phyloP scores from a whole-genome alignment of 2,113 vertebrate genomes.

The Grammomys surdaster region DNA sequence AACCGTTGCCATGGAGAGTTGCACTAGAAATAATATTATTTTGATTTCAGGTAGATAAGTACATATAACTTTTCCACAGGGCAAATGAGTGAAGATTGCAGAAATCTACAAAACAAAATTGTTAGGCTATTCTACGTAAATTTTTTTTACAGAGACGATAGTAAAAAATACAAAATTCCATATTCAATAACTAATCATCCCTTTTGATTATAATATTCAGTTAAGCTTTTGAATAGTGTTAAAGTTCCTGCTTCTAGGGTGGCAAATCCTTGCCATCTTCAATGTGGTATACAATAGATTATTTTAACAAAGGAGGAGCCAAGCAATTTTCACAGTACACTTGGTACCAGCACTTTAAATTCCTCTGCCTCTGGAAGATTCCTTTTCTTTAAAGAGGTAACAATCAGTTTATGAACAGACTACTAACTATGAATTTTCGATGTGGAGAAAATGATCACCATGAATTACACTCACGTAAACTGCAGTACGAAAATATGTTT shows the following conservation, averaged over 20 bases:
- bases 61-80: neutral
- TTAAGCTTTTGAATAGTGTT: neutral
- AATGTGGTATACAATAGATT: neutral
- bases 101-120: slow-evolving; percentile 38
- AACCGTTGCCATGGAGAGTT: neutral
- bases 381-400: neutral
- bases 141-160: slow-evolving; percentile 49
- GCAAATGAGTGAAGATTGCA: slow-evolving; percentile 53
- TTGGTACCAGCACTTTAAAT: neutral
- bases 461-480: slow-evolving; percentile 34
- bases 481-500: slow-evolving; percentile 48
- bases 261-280: slow-evolving; percentile 23
- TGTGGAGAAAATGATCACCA: slow-evolving; percentile 38
- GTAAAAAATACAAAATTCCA: slow-evolving; percentile 34
- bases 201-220: slow-evolving; percentile 31
- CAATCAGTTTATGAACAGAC: neutral
- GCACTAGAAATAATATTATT: neutral
- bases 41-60: slow-evolving; percentile 22
- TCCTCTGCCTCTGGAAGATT: neutral
- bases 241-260: slow-evolving; percentile 21
- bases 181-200: slow-evolving; percentile 52
- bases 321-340: neutral
- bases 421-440: neutral
- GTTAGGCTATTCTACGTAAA: slow-evolving; percentile 48
- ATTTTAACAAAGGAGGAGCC: neutral